Base-by-base conservation (phyloP, 2,797 vertebrate genomes). In the Sciaenops ocellatus region DNA sequence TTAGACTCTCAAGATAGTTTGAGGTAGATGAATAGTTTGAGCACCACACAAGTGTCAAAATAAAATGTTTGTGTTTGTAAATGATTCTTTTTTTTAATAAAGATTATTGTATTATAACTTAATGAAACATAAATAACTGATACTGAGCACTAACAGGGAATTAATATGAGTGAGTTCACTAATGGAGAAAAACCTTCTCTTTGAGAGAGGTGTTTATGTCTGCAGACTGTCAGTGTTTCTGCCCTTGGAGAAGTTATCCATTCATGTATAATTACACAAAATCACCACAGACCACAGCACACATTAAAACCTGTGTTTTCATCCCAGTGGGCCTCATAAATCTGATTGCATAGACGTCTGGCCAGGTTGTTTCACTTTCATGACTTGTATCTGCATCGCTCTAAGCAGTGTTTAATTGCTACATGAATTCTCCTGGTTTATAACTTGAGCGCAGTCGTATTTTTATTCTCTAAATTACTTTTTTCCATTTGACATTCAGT, bases 191-290 rank as follows among this genome's bases (percentile, higher is more conserved):
- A 44, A 52, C 6, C 2, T 46, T 28, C 13, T 63, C 17, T 10
- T 18, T 54, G 48, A 12, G n/a, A 9, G n/a, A 65, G n/a, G 42
- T 26, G 38, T 44, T 61, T 44, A 2, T 7, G 13, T 18, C 22
- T 48, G 48, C 28, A 47, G 28, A 55, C 11, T 59, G 30, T 24
- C 46, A 24, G 0, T n/a, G 22, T 28, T 61, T 48, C 16, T 24
- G 51, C 42, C 30, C 52, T 28, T 10, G 30, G 52, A 78, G 51
- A 52, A 59, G 18, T 59, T 15, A 15, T 60, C 22, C 1, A 57
- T 78, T 59, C 8, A 66, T 52, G 44, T 66, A 65, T 59, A 52
- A 65, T 78, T 44, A 8, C 61, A 52, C 10, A 24, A 24, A 51
- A 18, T 54, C 15, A 66, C 44, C 47, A 38, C 54, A 59, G 61